phyloP scores from a whole-genome alignment of 2,888 invertebrate genomes.

The Eupsilia transversa region DNA sequence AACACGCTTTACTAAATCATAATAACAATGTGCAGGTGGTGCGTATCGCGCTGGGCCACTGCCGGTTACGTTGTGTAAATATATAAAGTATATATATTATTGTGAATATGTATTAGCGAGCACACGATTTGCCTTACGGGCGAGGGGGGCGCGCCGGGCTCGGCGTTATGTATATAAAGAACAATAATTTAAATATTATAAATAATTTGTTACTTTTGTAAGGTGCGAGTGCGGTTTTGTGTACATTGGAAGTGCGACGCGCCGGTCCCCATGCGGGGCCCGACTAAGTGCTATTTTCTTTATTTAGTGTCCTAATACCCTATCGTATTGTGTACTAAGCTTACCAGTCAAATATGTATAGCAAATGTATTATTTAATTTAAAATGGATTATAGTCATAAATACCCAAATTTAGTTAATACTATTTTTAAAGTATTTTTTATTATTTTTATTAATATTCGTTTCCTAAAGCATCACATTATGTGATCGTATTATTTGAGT shows the following conservation, averaged over 20 bases:
- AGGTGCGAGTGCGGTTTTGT: constrained; percentile 84
- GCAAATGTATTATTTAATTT: constrained; percentile 89
- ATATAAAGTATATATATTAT: constrained; percentile 79
- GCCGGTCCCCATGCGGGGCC: constrained; percentile 72
- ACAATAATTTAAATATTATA: constrained; percentile 85
- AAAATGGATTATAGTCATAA: constrained; percentile 90
- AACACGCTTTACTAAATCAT: constrained; percentile 84
- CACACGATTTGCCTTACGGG: constrained; percentile 83
- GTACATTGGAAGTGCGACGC: constrained; percentile 80
- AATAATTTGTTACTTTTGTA: constrained; percentile 88
- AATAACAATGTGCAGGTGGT: constrained; percentile 84
- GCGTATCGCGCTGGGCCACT: constrained; percentile 79
- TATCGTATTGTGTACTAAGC: constrained; percentile 88
- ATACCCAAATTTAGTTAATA: constrained; percentile 90
- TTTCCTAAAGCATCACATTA: constrained; percentile 86
- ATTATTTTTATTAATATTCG: constrained; percentile 80
- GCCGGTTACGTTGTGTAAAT: constrained; percentile 88
- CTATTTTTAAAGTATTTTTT: constrained; percentile 84
- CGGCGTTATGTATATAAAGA: constrained; percentile 87
- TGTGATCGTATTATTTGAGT: constrained; percentile 85
- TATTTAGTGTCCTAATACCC: constrained; percentile 88
- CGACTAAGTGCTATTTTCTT: constrained; percentile 86
- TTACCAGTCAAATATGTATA: constrained; percentile 90
- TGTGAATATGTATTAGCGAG: constrained; percentile 81
- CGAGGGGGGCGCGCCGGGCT: constrained; percentile 82